phyloP scores from a whole-genome alignment of 2,888 invertebrate species.

The Hylaea fasciaria region DNA sequence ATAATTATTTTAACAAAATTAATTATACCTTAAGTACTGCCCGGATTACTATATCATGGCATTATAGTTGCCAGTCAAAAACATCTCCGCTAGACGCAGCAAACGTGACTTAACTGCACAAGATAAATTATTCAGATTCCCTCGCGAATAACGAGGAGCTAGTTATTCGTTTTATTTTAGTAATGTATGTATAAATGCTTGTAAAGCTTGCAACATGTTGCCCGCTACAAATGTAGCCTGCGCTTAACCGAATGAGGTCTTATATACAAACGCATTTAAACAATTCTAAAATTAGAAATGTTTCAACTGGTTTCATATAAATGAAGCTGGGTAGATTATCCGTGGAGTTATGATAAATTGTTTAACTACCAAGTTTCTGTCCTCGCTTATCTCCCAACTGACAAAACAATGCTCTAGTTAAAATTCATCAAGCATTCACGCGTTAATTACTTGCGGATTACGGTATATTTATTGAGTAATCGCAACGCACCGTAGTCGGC shows the following conservation, averaged over 20 bases:
- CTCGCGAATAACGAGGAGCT: conserved; percentile 50
- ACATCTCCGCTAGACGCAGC: conserved; percentile 60
- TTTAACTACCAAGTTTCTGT: conserved; percentile 2
- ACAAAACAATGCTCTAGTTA: conserved; percentile 49
- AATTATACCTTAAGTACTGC: not conserved
- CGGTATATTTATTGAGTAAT: conserved; percentile 55
- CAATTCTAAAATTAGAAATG: too few species aligned
- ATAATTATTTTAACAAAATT: too few species aligned
- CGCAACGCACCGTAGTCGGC: conserved; percentile 32
- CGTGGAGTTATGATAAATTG: conserved; percentile 1
- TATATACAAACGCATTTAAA: too few species aligned
- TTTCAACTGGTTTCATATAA: too few species aligned
- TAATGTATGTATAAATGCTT: conserved; percentile 20
- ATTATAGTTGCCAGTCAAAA: conserved; percentile 55
- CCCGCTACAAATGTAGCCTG: too few species aligned
- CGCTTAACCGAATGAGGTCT: too few species aligned
- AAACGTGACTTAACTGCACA: conserved; percentile 61
- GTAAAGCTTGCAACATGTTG: too few species aligned
- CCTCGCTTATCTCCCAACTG: conserved; percentile 26
- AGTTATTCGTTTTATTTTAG: conserved; percentile 45
- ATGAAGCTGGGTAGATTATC: too few species aligned
- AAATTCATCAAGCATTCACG: conserved; percentile 55
- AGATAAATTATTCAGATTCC: conserved; percentile 63
- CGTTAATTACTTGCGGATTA: conserved; percentile 58
- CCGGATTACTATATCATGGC: not conserved